Evolutionary conservation across 2,113 vertebrate species (phyloP).

Genomic region (Leptobrachium ailaonicum): DNA sequence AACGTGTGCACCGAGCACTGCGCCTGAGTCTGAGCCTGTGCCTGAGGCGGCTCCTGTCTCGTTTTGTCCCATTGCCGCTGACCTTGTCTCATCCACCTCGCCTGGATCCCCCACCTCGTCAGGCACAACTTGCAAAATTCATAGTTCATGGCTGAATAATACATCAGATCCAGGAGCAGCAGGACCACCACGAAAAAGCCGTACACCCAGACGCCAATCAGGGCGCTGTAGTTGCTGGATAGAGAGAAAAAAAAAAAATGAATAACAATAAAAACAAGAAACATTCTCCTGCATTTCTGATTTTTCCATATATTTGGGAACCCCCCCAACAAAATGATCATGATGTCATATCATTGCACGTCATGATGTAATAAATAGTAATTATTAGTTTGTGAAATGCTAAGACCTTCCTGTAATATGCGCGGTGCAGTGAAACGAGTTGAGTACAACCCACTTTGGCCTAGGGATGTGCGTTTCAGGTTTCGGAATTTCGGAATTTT

Average conservation of each 20-base stretch:
- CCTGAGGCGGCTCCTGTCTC: slow-evolving; percentile 70
- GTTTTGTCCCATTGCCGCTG: slow-evolving; percentile 81
- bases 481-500: too few species aligned
- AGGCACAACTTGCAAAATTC: slow-evolving; percentile 91
- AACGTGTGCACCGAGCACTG: slow-evolving; percentile 78
- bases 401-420: too few species aligned
- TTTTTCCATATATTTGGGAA: too few species aligned
- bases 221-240: slow-evolving; percentile 91
- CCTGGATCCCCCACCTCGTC: slow-evolving; percentile 91
- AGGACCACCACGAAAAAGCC: slow-evolving; percentile 93
- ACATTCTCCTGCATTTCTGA: too few species aligned
- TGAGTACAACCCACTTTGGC: too few species aligned
- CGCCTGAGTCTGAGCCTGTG: slow-evolving; percentile 62
- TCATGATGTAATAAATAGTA: too few species aligned
- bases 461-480: too few species aligned
- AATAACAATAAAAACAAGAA: neutral
- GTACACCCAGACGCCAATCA: slow-evolving; percentile 97
- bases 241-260: slow-evolving; percentile 26
- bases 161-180: slow-evolving; percentile 90
- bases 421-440: too few species aligned
- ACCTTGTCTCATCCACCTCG: slow-evolving; percentile 88
- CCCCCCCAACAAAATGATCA: too few species aligned
- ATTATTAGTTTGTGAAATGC: too few species aligned
- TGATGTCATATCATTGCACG: too few species aligned
- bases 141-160: slow-evolving; percentile 98